Evolutionary conservation across 2,113 vertebrate species (phyloP), one percentile per base, ranked within the genome.

Genomic region (Numenius arquata): DNA sequence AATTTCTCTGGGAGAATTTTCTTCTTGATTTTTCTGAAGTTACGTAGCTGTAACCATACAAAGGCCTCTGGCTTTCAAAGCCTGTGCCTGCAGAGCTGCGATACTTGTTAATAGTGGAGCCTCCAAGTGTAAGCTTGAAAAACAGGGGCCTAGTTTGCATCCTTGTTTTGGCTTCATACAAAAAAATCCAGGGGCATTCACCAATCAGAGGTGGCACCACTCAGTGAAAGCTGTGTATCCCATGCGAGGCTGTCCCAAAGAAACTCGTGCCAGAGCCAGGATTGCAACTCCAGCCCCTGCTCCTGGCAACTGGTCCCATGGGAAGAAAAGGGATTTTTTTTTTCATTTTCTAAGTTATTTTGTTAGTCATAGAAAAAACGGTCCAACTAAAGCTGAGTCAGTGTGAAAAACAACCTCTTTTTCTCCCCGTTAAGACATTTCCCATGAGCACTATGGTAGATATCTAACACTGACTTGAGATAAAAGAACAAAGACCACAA

Each of bases 401-500:
- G 21, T 40, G 15, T 58, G 48, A 56, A 91, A 86, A 75, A 79
- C 43, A 76, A 1, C 0, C 34, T 79, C 15, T 41, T 91, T 71
- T 75, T 91, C 56, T 92, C 30, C 13, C n/a, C 3, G 2, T 52
- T 65, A 61, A 93, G 77, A 48, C 34, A 29, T 68, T 95, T 94
- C 74, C 62, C 71, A 19, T 93, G 89, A 91, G 74, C 29, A 38
- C 87, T 82, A 48, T 78, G 66, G 55, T 68, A 72, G 65, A 43
- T 90, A 66, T 27, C 71, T 94, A 93, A 82, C 58, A 41, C 43
- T 85, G 62, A 87, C 30, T 63, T 41, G 43, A 95, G 73, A 91
- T 93, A 88, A 95, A 91, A 96, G 84, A 91, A 91, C 84, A 91
- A 85, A 91, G 93, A 75, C 89, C 41, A 65, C 73, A 96, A 94